Base-by-base conservation (phyloP, 2,888 invertebrate genomes). In the Sarcophaga rosellei region DNA sequence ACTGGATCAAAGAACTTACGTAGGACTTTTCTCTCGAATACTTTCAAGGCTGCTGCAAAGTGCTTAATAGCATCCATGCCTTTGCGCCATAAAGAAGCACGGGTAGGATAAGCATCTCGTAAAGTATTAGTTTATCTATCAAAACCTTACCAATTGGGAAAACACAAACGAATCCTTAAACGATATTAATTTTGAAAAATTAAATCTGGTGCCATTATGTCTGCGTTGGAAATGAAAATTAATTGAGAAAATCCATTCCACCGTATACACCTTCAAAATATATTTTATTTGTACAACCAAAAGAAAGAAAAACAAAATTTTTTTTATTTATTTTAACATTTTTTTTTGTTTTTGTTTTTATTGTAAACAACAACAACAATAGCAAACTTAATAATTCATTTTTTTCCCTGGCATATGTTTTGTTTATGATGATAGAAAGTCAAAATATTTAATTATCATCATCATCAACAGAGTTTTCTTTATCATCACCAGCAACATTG, bases 151-250 rank as follows among this genome's bases (percentile, higher is more conserved):
- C 35, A 35, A 2, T 2, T 35, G 35, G 8, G 8, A 1, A 35
- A 10, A 35, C 35, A 35, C 35, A 53, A 53, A 15, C 17, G 53
- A 17, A 53, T 12, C 4, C 53, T 12, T 15, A 53, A 53, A 17
- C 8, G 53, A 53, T 15, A 53, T 53, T 53, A 15, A 15, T 15
- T 17, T 17, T 53, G 17, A 62, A 10, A 57, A 83, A 65, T 25
- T 12, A 70, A 73, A 76, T 75, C 15, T 78, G 85, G 81, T 81
- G 85, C 85, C 81, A 66, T 78, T 53, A 75, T 85, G 85, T 81
- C 85, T 85, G 70, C 10, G 3, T 1, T 69, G 4, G 5, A 20
- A 45, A 53, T 15, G 15, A 25, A 45, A 53, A 47, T 10, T 59
- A 73, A 73, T 57, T 6, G 47, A 65, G 35, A 53, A 45, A 57